phyloP scores from a whole-genome alignment of 2,113 vertebrate genomes.

The Rhea americana region DNA sequence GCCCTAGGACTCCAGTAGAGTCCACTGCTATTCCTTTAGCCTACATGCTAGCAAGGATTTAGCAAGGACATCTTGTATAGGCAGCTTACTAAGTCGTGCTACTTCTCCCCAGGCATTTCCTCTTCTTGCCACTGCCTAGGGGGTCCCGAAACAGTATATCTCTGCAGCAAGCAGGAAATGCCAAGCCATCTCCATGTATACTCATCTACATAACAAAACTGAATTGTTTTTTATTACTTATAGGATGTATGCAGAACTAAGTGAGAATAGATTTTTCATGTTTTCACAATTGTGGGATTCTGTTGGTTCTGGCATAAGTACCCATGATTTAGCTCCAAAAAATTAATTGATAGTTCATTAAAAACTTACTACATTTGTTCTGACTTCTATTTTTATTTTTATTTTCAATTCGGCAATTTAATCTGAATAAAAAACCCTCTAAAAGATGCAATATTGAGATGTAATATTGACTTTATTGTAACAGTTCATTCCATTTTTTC shows the following conservation, averaged over 20 bases:
- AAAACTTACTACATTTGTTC: slow-evolving; percentile 35
- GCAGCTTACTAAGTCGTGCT: background rate
- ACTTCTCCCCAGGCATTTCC: background rate
- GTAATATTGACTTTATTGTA: slow-evolving; percentile 26
- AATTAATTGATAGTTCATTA: slow-evolving; percentile 48
- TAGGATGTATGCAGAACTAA: background rate
- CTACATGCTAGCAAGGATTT: background rate
- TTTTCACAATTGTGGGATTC: slow-evolving; percentile 21
- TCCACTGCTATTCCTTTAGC: background rate
- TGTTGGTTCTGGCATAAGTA: slow-evolving; percentile 37
- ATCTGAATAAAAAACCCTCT: background rate
- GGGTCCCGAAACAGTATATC: background rate
- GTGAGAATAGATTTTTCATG: background rate
- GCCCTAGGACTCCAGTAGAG: background rate
- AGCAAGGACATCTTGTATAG: background rate
- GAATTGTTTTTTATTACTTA: background rate
- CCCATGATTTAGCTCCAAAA: slow-evolving; percentile 43
- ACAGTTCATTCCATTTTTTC: slow-evolving; percentile 8
- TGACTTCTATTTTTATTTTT: slow-evolving; percentile 28
- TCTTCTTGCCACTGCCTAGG: background rate
- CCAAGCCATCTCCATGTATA: background rate
- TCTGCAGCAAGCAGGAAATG: background rate
- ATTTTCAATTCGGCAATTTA: background rate
- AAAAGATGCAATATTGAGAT: slow-evolving; percentile 37
- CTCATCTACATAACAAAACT: slow-evolving; percentile 28